A percentile compares a stretch with the other conserved stretches of the same genome.
Conservation (phyloP, 2,888 invertebrate genomes). For the Cantharis lateralis region DNA sequence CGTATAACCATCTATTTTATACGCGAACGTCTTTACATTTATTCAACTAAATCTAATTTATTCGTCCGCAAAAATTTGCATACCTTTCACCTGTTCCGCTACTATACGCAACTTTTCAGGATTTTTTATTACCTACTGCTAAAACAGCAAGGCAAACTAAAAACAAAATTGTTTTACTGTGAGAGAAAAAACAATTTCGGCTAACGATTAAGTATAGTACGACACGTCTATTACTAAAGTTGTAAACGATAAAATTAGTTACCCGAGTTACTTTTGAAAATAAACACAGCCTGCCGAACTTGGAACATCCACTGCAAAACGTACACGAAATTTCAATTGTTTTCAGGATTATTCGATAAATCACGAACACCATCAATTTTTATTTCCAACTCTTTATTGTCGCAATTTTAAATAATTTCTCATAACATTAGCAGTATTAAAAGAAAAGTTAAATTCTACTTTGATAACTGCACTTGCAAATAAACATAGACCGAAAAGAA, state of each 20-base stretch:
- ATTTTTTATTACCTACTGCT: neutral
- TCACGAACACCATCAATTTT: neutral
- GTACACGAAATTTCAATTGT: neutral
- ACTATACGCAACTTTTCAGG: neutral
- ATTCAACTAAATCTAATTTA: slow-evolving; percentile 5
- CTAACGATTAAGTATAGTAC: neutral
- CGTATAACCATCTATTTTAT: neutral
- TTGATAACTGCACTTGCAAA: too few relatives aligned
- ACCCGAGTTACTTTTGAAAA: neutral
- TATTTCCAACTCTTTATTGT: neutral
- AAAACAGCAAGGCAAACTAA: slow-evolving; percentile 1
- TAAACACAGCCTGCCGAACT: neutral
- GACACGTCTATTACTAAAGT: neutral
- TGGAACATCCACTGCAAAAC: neutral
- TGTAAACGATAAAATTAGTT: neutral
- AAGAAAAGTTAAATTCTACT: neutral
- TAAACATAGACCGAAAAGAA: too few relatives aligned
- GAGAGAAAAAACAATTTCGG: neutral
- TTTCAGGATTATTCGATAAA: neutral
- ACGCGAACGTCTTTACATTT: slow-evolving; percentile 2
- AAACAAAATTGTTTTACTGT: neutral
- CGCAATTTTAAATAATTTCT: neutral
- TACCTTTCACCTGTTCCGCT: slow-evolving; percentile 1
- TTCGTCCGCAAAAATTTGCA: slow-evolving; percentile 4
- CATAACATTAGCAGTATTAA: neutral